Base-by-base conservation (phyloP, 2,797 vertebrate genomes). In the Muscicapa comitata region DNA sequence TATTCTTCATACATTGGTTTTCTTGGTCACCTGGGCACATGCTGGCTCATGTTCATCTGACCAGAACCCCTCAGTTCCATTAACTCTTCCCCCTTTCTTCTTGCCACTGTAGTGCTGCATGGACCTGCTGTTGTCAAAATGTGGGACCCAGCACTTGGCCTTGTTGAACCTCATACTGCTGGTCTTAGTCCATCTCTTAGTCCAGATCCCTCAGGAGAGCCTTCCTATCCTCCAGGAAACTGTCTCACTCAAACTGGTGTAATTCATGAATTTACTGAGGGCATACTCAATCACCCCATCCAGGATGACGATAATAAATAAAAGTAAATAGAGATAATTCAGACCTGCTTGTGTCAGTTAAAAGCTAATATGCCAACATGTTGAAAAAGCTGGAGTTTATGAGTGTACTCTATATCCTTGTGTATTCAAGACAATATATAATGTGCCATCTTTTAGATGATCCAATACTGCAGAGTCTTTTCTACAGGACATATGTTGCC, bases 171-270 rank as follows among this genome's bases (percentile, higher is more conserved):
- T 68, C 42, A 50, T n/a, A 29, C 4, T 9, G 3, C 17, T 26
- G 11, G 17, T 50, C 23, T 81, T 24, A 12, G 17, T 15, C 29
- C n/a, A 31, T 26, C 14, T 38, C 42, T 76, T 38, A 38, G n/a
- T 29, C 11, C 20, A 83, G 43, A 45, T 31, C 28, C 24, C 28
- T 51, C 43, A 57, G 57, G 13, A 82, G n/a, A 57, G 10, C 37
- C 11, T 43, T 70, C 28, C 19, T 29, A 55, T 17, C 1, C 16
- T 50, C 6, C 37, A 57, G 37, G 11, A 82, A 51, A 45, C 10
- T 29, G 4, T 62, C 11, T 70, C 29, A 31, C 0, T 0, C 25
- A 63, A 57, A 62, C 21, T 70, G 4, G 8, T 16, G 20, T 57
- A 24, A 29, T 29, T 20, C 4, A 2, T 19, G 2, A 42, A 37